These are phyloP conservation scores for Sinhomidia bicolor DNA, from an alignment of 2,888 invertebrate species.

Conservation along the genomic window DNA sequence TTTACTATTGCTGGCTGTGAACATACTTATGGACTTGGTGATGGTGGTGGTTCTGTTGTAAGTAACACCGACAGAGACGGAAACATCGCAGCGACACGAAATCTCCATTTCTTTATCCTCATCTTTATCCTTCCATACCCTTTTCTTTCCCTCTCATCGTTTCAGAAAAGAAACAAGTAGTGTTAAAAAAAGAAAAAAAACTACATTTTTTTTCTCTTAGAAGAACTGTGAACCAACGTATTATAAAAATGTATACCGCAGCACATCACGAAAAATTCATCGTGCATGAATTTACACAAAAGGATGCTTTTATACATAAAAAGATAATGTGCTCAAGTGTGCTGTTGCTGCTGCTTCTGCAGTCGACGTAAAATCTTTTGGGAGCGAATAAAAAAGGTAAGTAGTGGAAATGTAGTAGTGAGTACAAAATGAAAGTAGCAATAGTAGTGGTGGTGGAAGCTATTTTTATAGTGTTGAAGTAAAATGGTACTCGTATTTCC, in stretches of 20 bases:
- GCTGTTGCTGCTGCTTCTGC: too few species aligned
- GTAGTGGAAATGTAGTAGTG: not conserved
- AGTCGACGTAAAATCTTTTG: slow-evolving; percentile 43
- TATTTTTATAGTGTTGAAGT: slow-evolving; percentile 20
- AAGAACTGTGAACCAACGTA: not conserved
- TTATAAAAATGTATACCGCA: slow-evolving; percentile 32
- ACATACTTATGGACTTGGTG: not conserved
- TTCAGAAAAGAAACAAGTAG: not conserved
- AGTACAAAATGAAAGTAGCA: not conserved
- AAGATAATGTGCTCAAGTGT: slow-evolving; percentile 37
- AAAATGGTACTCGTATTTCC: slow-evolving; percentile 46
- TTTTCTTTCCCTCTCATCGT: slow-evolving; percentile 4
- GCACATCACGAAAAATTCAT: slow-evolving; percentile 47
- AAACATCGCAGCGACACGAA: slow-evolving; percentile 51
- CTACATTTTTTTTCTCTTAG: not conserved
- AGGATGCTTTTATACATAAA: slow-evolving; percentile 11
- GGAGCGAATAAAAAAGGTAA: slow-evolving; percentile 50
- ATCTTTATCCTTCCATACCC: slow-evolving; percentile 32
- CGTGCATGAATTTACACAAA: slow-evolving; percentile 40
- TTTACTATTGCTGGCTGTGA: slow-evolving; percentile 32
- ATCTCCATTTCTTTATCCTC: slow-evolving; percentile 64
- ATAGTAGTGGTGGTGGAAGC: not conserved
- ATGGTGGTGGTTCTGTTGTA: not conserved
- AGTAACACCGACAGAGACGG: slow-evolving; percentile 24
- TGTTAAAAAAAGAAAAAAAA: not conserved